phyloP scores from a whole-genome alignment of 2,888 invertebrate genomes.

The Allygus modestus region DNA sequence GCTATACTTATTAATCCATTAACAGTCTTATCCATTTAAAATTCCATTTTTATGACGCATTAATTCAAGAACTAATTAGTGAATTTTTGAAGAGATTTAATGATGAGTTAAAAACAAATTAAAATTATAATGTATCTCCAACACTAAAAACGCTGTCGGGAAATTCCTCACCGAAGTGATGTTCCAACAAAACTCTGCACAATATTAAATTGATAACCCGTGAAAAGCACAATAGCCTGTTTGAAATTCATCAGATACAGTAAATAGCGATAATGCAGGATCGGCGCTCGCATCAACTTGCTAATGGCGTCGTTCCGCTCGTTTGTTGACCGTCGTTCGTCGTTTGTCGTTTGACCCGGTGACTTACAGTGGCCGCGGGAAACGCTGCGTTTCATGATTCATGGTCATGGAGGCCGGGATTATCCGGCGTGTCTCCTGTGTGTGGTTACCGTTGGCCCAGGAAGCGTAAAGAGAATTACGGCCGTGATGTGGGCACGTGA shows the following conservation, averaged over 20 bases:
- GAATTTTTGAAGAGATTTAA: no score
- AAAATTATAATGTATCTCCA: neutral
- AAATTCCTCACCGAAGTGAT: neutral
- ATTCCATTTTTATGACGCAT: no score
- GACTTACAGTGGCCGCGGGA: neutral
- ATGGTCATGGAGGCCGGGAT: neutral
- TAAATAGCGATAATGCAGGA: slow-evolving; percentile 34
- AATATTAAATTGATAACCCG: slow-evolving; percentile 37
- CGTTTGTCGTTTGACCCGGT: slow-evolving; percentile 34
- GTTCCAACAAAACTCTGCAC: neutral
- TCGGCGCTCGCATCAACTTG: slow-evolving; percentile 5
- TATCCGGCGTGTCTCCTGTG: neutral
- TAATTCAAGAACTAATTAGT: no score
- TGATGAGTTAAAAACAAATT: no score
- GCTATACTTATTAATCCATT: no score
- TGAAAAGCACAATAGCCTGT: slow-evolving; percentile 41
- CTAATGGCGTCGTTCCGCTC: slow-evolving; percentile 34
- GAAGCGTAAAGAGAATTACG: no score
- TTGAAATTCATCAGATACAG: slow-evolving; percentile 45
- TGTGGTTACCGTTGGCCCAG: neutral
- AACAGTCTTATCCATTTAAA: no score
- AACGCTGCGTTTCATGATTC: neutral
- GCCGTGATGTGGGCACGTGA: no score
- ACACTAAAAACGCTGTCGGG: neutral
- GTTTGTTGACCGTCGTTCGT: slow-evolving; percentile 6